Evolutionary conservation across 2,888 invertebrate species (phyloP), one percentile per base, ranked within the genome.

Genomic region (Dichetophora obliterata): DNA sequence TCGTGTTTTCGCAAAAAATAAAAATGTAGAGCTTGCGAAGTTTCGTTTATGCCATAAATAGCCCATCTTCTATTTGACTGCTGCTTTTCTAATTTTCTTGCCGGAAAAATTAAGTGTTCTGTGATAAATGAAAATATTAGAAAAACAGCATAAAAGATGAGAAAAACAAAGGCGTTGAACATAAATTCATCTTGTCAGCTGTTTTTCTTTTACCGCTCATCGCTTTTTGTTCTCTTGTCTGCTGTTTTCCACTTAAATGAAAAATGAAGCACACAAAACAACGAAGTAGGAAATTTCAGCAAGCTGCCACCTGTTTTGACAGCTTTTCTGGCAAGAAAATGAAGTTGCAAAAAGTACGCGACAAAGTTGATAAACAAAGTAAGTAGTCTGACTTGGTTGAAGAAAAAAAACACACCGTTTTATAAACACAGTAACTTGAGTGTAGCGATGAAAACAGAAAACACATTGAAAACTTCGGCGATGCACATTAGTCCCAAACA

Each of bases 181-280:
- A 73, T 73, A 73, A 73, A 73, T 73, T 73, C 50, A 19, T 50
- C 16, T 37, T 61, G 72, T 24, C 72, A 59, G 61, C 48, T 73
- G n/a, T 61, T 37, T 61, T 61, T 43, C 19, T 52, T 54, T 34
- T 8, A 19, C 37, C 34, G 22, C 19, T 19, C 37, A 22, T 9
- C 8, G 19, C 66, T 66, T 43, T 43, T 66, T 14, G 9, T 14
- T 27, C 52, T 6, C 54, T 27, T 57, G 19, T 34, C 24, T 31
- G 57, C 59, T 54, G 0, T 57, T 34, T 8, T 14, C 14, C 14
- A 43, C 34, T 19, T 8, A 34, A 71, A 50, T 73, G 63, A 50
- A 65, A 65, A 73, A 31, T 54, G 70, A 70, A 34, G 54, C 50
- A 19, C 54, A 68, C 68, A n/a, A n/a, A n/a, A n/a, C n/a, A 50